Evolutionary conservation across 2,888 invertebrate species (phyloP).

Genomic region (Napeogenes inachia): DNA sequence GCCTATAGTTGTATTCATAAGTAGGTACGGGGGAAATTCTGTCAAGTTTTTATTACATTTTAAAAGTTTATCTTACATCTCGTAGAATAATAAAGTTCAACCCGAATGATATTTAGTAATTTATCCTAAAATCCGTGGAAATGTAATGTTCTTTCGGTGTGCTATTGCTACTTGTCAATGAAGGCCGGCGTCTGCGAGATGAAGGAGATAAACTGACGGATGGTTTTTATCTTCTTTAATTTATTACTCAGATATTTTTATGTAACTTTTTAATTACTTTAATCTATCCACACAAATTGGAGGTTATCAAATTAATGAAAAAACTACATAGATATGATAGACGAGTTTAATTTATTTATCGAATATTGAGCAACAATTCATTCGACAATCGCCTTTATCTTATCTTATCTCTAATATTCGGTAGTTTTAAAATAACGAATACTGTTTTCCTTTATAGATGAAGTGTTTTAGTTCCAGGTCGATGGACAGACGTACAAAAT

Average conservation of each 20-base stretch:
- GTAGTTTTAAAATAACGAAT: too few species aligned
- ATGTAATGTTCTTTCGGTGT: neutral
- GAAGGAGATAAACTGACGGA: conserved; percentile 28
- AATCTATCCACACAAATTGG: neutral
- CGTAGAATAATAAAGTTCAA: neutral
- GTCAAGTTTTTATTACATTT: too few species aligned
- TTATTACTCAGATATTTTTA: neutral
- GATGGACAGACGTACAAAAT: too few species aligned
- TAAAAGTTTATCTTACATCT: too few species aligned
- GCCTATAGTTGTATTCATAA: too few species aligned
- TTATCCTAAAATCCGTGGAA: neutral
- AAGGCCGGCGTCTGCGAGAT: conserved; percentile 14
- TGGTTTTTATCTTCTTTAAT: conserved; percentile 23
- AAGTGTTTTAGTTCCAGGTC: too few species aligned
- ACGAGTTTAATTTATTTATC: too few species aligned
- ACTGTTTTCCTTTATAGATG: too few species aligned
- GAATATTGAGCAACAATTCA: too few species aligned
- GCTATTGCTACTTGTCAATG: neutral
- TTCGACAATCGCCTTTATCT: too few species aligned
- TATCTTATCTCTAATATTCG: too few species aligned
- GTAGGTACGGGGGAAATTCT: too few species aligned
- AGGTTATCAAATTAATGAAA: neutral
- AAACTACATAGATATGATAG: neutral
- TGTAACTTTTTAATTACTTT: conserved; percentile 3
- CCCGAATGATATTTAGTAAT: neutral